Evolutionary conservation across 2,113 vertebrate species (phyloP), one percentile per base, ranked within the genome.

Genomic region (Phoenicopterus ruber): DNA sequence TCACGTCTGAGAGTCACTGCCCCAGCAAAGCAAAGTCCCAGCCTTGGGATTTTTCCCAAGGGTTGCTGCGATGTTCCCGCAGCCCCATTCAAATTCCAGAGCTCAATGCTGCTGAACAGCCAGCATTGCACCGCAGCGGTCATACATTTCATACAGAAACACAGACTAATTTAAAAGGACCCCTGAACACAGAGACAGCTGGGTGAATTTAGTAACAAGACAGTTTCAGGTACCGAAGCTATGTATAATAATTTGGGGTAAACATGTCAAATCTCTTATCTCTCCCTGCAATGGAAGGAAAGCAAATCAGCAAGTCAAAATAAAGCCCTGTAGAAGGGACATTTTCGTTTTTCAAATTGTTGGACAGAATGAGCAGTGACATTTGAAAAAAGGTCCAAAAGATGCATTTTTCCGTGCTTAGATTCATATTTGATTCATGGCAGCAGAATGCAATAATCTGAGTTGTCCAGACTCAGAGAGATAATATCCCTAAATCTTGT

Each of bases 401-500:
- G 82, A 96, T 86, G 96, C 92, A 96, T 95, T 96, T 93, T 96
- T 96, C 88, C 11, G 1, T 76, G 70, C 92, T 95, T 93, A 95
- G 96, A 89, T 91, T 92, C 13, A 26, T 74, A 91, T 76, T 97
- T 92, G 94, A 95, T 96, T 97, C 91, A 93, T 65, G 22, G 57
- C 83, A 94, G 57, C 69, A 94, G 91, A 95, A 95, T 79, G 65
- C 46, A 97, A 94, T 94, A 93, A 94, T 94, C 93, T 2, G 13
- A 89, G 70, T 66, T 69, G 70, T 94, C 91, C 96, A 93, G 96
- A 94, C 92, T 96, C 47, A 3, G 49, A 94, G 95, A 95, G 92
- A 94, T 97, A 97, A 96, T 96, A 89, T 21, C 46, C 88, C 70
- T 97, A 96, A 97, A 96, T 97, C 93, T 95, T 97, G 67, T 89